Evolutionary conservation across 2,113 vertebrate species (phyloP).

Genomic region (Axis porcinus): DNA sequence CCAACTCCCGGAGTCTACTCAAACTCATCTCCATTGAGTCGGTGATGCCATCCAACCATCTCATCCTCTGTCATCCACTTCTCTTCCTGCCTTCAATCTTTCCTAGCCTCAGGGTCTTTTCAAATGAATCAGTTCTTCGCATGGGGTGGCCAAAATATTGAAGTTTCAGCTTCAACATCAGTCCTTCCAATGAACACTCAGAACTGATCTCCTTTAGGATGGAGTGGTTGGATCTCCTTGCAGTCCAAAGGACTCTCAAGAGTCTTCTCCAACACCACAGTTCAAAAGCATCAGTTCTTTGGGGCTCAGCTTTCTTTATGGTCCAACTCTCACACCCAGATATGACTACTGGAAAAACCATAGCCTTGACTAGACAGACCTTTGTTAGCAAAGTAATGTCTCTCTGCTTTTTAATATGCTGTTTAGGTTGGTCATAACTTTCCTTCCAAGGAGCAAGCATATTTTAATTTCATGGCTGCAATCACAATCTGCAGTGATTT

Average conservation of each 20-base stretch:
- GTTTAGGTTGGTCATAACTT: neutral
- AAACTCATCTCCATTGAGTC: neutral
- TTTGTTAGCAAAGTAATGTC: neutral
- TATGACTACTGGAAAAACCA: neutral
- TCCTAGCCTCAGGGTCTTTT: neutral
- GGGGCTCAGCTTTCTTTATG: neutral
- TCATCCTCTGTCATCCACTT: neutral
- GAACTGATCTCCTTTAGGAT: neutral
- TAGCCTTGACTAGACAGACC: neutral
- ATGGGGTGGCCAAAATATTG: neutral
- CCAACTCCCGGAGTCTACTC: rapidly evolving
- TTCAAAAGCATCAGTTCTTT: neutral
- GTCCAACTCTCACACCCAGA: neutral
- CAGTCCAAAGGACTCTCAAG: neutral
- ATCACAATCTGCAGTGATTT: neutral
- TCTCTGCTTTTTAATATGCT: neutral
- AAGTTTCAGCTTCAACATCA: neutral
- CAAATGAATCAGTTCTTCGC: neutral
- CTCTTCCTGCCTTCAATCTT: neutral
- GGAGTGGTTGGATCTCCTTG: neutral
- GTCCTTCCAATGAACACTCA: neutral
- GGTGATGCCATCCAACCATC: neutral
- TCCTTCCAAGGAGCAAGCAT: neutral
- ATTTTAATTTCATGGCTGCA: neutral
- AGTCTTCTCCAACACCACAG: neutral